Percentiles rank a stretch among this genome's conserved stretches.
Conservation (phyloP, 2,797 vertebrate species). For the Dendrocincla tyrannina region DNA sequence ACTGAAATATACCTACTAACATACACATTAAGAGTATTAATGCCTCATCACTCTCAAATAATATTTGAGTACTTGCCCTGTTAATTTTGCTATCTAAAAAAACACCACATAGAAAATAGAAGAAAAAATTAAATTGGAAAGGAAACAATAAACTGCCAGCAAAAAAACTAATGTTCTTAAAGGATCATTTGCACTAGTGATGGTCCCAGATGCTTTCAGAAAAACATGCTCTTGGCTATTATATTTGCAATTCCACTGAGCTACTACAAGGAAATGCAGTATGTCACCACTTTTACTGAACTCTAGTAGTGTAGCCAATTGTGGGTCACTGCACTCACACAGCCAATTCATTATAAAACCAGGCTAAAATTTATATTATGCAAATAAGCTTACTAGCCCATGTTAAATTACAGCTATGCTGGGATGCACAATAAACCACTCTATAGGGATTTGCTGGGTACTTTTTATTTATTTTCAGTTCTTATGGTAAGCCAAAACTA, state of each 20-base stretch:
- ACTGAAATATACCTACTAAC: background rate
- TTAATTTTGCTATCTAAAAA: background rate
- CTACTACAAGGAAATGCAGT: slow-evolving; percentile 20
- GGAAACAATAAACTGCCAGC: background rate
- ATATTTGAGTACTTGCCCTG: background rate
- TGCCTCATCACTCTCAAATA: background rate
- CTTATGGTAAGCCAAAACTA: slow-evolving; percentile 2
- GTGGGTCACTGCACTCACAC: background rate
- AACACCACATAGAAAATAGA: background rate
- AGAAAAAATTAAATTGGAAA: background rate
- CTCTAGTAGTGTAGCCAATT: background rate
- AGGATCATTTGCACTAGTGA: background rate
- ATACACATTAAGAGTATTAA: background rate
- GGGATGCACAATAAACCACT: background rate
- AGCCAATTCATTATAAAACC: slow-evolving; percentile 40
- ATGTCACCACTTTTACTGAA: background rate
- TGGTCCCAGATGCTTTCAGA: background rate
- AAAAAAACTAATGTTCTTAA: background rate
- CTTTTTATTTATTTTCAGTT: background rate
- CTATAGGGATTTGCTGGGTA: background rate
- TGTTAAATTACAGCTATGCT: slow-evolving; percentile 18
- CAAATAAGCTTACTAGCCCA: slow-evolving; percentile 22
- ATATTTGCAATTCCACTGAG: background rate
- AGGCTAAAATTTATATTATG: slow-evolving; percentile 42
- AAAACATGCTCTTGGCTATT: slow-evolving; percentile 17